Evolutionary conservation across 1,140 invertebrate genomes (phyloP).

Genomic region (Dreissena polymorpha): DNA sequence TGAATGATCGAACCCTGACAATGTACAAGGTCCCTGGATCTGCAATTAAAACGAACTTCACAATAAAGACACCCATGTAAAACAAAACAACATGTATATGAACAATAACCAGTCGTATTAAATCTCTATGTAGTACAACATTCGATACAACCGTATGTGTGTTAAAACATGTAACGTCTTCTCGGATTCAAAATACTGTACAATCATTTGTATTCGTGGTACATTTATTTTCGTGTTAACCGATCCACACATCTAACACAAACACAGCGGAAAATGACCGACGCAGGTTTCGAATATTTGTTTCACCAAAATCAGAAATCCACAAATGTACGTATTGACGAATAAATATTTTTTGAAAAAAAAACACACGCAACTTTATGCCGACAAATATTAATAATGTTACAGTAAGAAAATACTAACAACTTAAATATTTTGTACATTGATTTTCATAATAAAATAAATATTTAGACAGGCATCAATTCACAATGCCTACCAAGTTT

Average conservation of each 20-base stretch:
- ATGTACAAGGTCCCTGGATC: constrained; percentile 96
- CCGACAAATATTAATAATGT: too few relatives aligned
- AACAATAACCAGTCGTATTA: background rate
- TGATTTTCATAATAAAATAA: background rate
- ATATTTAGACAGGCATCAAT: background rate
- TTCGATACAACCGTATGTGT: background rate
- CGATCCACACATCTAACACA: too few relatives aligned
- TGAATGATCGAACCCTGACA: constrained; percentile 93
- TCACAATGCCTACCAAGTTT: constrained; percentile 84
- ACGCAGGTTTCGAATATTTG: too few relatives aligned
- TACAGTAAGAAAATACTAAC: background rate
- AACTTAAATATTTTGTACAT: background rate
- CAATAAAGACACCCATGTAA: background rate
- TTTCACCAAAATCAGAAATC: too few relatives aligned
- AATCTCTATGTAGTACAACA: background rate
- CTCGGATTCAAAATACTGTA: background rate
- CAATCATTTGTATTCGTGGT: too few relatives aligned
- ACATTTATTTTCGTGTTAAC: too few relatives aligned
- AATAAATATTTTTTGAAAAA: too few relatives aligned
- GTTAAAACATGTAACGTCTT: background rate
- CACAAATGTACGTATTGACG: too few relatives aligned
- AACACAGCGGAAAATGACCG: too few relatives aligned
- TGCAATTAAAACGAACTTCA: constrained; percentile 73
- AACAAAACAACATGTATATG: background rate
- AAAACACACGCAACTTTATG: too few relatives aligned